A percentile compares a stretch with the other conserved stretches of the same genome.
Evolutionary conservation across 2,113 vertebrate genomes (phyloP).

Genomic region (Melanerpes formicivorus): DNA sequence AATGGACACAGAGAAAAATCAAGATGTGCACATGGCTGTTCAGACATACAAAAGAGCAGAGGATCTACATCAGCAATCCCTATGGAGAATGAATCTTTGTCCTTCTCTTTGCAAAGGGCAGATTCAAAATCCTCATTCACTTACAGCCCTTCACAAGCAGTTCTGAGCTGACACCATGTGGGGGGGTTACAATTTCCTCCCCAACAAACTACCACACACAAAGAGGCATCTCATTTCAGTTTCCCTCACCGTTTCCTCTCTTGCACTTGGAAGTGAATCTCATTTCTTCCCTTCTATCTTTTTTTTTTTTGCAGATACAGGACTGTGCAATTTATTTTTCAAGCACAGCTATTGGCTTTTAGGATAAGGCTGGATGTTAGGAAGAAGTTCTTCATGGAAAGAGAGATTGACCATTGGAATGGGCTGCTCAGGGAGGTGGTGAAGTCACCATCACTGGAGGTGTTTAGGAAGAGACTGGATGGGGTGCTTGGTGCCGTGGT

Average conservation of each 20-base stretch:
- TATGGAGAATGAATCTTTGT: not conserved
- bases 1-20: not conserved
- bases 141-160: not conserved
- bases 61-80: not conserved
- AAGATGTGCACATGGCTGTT: not conserved
- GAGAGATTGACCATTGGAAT: too few species aligned
- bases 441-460: too few species aligned
- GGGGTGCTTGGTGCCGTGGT: too few species aligned
- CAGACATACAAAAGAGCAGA: not conserved
- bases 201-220: too few species aligned
- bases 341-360: not conserved
- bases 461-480: too few species aligned
- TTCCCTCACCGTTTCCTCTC: not conserved
- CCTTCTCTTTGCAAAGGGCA: not conserved
- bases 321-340: not conserved
- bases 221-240: not conserved
- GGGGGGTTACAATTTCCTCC: too few species aligned
- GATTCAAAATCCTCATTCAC: not conserved
- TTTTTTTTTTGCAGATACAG: not conserved
- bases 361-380: not conserved
- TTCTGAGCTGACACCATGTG: not conserved
- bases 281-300: not conserved
- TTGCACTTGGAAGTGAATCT: not conserved
- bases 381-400: too few species aligned
- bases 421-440: too few species aligned